Base-by-base conservation (phyloP, 2,113 vertebrate genomes). In the Felis chaus region DNA sequence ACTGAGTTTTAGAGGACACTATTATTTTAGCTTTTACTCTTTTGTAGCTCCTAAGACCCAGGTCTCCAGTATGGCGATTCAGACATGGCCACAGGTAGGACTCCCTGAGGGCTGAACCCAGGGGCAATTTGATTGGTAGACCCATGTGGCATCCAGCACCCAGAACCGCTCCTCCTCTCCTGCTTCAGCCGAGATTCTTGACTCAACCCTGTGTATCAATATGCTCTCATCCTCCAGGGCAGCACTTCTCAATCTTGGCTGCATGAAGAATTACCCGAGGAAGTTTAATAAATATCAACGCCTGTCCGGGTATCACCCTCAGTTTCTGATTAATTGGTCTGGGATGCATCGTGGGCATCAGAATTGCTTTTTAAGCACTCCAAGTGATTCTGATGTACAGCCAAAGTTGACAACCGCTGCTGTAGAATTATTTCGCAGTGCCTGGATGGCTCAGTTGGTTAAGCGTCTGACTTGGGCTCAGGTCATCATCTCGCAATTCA, bases 261-360 rank as follows among this genome's bases (percentile, higher is more conserved):
- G 13, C 16, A 78, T 16, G 79, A 81, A 93, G 25, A 92, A 90
- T 53, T 68, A 78, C 57, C 66, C 81, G n/a, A 71, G 36, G n/a
- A 82, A 68, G 95, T 57, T 74, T 94, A 91, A 50, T 88, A 90
- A 96, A 84, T 89, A 93, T 55, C 68, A 63, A 86, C 82, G 65
- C 55, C 66, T 97, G 66, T n/a, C 11, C 78, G 66, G 53, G 23
- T 74, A 33, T 33, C 23, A 94, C 18, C n/a, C 18, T 85, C 91
- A 94, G 15, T 2, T 95, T 97, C 73, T 79, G 29, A 78, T 89
- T 89, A 95, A 91, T 50, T 95, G 48, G 48, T 86, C 39, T 69
- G 16, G 39, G 9, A 55, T 83, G 13, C 48, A 88, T n/a, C 29
- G 36, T 71, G 36, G 69, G 39, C 31, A 76, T 8, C 21, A 15